Evolutionary conservation across 2,797 vertebrate species (phyloP).

Genomic region (Falco concolor): DNA sequence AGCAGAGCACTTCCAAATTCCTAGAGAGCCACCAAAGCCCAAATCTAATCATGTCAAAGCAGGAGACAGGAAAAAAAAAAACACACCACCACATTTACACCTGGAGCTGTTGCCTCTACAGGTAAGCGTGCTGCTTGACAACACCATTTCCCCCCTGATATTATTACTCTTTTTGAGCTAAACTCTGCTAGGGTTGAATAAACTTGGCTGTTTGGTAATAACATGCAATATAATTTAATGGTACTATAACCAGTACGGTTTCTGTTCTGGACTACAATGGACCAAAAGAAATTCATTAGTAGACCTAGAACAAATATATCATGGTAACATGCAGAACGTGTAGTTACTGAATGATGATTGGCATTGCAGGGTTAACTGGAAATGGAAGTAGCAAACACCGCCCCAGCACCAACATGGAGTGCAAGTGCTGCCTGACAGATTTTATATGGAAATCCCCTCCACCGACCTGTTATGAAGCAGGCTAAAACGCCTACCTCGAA

Average conservation of each 20-base stretch:
- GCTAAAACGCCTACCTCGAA: not conserved
- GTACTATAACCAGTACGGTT: not conserved
- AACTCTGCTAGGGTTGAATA: not conserved
- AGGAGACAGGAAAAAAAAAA: not conserved
- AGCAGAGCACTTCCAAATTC: not conserved
- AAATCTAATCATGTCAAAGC: not conserved
- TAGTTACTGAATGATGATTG: not conserved
- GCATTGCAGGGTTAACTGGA: not conserved
- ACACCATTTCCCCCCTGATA: not conserved
- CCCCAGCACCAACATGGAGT: fast-evolving
- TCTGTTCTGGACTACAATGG: not conserved
- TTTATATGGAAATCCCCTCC: not conserved
- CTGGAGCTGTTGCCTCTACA: not conserved
- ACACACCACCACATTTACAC: not conserved
- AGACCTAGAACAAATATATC: not conserved
- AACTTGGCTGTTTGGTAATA: not conserved
- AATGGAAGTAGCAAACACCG: not conserved
- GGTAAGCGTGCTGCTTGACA: not conserved
- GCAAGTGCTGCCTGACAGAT: not conserved
- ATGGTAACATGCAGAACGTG: not conserved
- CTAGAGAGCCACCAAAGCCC: slow-evolving; percentile 10
- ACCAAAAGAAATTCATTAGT: not conserved
- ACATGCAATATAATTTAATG: not conserved
- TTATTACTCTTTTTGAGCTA: not conserved
- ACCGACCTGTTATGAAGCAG: not conserved